Percentiles rank a stretch among this genome's conserved stretches.
Evolutionary conservation across 1,140 invertebrate genomes (phyloP).

Genomic region (Saccostrea echinata): DNA sequence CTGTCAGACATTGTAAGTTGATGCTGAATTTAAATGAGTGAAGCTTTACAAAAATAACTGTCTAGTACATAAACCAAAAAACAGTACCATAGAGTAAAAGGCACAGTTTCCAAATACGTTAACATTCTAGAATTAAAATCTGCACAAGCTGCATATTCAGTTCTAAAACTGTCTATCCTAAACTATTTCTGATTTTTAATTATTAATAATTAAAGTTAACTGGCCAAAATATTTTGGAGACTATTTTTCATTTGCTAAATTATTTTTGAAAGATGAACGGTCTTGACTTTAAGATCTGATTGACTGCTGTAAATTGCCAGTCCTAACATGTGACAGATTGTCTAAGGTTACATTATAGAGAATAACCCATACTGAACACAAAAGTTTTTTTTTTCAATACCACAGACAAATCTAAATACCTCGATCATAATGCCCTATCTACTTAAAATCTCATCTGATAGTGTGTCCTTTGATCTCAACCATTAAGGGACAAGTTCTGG

Average conservation of each 20-base stretch:
- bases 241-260: neutral
- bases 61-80: neutral
- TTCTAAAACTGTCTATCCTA: neutral
- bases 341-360: neutral
- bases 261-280: neutral
- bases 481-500: conserved; percentile 2
- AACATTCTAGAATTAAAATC: neutral
- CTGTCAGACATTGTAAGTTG: neutral
- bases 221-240: neutral
- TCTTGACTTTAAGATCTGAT: neutral
- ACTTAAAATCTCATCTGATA: neutral
- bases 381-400: too few species aligned
- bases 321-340: neutral
- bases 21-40: conserved; percentile 13
- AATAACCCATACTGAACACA: neutral
- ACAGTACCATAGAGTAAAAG: neutral
- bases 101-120: neutral
- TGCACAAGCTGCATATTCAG: neutral
- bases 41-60: conserved; percentile 4
- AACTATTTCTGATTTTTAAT: neutral
- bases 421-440: neutral
- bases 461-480: neutral
- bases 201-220: neutral
- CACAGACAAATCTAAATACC: too few species aligned
- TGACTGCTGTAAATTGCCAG: neutral